Evolutionary conservation across 2,888 invertebrate species (phyloP), one percentile per base, ranked within the genome.

Genomic region (Pandemis cinnamomeana): DNA sequence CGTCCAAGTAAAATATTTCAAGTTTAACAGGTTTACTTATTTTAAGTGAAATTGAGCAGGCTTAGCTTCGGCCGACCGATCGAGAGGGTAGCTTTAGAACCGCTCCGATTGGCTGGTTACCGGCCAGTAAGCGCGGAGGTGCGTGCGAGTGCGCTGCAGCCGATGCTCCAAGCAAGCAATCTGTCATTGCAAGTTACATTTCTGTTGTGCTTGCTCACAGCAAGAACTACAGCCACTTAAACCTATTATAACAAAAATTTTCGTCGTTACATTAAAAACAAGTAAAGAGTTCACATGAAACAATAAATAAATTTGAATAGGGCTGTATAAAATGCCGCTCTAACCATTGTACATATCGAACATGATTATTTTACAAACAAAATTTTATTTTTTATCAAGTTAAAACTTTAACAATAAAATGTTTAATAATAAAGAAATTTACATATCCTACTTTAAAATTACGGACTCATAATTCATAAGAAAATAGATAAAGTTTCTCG

Each of bases 11-110:
- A 53, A 53, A n/a, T 15, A 53, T 53, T 5, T 53, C 27, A 58
- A 55, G 55, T 20, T 55, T 58, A 58, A 58, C 27, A 58, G 58
- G 58, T 4, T 27, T 58, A 69, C 73, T 70, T 70, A 76, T 66
- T 70, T 72, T 78, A 72, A 78, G 79, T 78, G 80, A 77, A 80
- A 79, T 81, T 81, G 81, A 81, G 81, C 81, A 81, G 77, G 75
- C 78, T 76, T 75, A 78, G 79, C 78, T 63, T 51, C 11, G 73
- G 75, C 75, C 67, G 76, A 75, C 76, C 77, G 71, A 77, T 75
- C 77, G 74, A 71, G 73, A 51, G 60, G n/a, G 51, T 66, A 8
- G 62, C 7, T 36, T 64, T 55, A 53, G 1, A 55, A 2, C 2
- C 36, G 41, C 41, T n/a, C 20, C 58, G 58, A 60, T 72, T 61